Evolutionary conservation across 1,140 invertebrate genomes (phyloP).

Genomic region (Himalopsyche phryganea): DNA sequence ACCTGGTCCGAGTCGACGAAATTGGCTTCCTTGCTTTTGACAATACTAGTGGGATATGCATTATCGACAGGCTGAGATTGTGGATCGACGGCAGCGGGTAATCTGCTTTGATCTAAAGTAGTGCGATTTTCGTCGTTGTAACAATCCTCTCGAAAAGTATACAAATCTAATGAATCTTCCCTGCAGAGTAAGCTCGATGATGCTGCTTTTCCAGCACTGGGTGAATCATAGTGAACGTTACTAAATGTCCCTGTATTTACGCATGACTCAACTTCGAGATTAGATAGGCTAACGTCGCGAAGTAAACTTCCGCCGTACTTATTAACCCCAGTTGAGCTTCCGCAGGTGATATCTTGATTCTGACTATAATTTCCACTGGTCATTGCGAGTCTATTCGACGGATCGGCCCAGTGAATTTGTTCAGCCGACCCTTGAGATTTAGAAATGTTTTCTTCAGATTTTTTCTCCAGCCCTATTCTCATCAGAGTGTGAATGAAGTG

Average conservation of each 20-base stretch:
- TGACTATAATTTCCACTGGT: constrained; percentile 9
- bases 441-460: constrained; percentile 46
- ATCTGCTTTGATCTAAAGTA: constrained; percentile 28
- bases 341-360: constrained; percentile 4
- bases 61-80: constrained; percentile 27
- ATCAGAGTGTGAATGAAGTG: constrained; percentile 97
- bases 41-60: constrained; percentile 42
- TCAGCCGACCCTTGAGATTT: constrained; percentile 20
- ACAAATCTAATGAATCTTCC: constrained; percentile 63
- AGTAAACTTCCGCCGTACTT: constrained; percentile 47
- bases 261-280: constrained; percentile 60
- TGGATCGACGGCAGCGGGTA: constrained; percentile 1
- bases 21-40: constrained; percentile 47
- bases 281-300: constrained; percentile 54
- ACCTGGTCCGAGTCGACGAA: constrained; percentile 39
- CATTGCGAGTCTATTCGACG: constrained; percentile 22
- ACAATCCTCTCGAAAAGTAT: constrained; percentile 63
- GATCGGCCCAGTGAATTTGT: constrained; percentile 21
- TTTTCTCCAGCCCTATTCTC: constrained; percentile 82
- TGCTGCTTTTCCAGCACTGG: constrained; percentile 32
- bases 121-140: constrained; percentile 59
- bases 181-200: constrained; percentile 52
- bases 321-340: constrained; percentile 14
- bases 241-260: constrained; percentile 62
- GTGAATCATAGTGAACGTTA: constrained; percentile 58